Evolutionary conservation across 2,113 vertebrate species (phyloP), one percentile per base, ranked within the genome.

Genomic region (Semnornis frantzii): DNA sequence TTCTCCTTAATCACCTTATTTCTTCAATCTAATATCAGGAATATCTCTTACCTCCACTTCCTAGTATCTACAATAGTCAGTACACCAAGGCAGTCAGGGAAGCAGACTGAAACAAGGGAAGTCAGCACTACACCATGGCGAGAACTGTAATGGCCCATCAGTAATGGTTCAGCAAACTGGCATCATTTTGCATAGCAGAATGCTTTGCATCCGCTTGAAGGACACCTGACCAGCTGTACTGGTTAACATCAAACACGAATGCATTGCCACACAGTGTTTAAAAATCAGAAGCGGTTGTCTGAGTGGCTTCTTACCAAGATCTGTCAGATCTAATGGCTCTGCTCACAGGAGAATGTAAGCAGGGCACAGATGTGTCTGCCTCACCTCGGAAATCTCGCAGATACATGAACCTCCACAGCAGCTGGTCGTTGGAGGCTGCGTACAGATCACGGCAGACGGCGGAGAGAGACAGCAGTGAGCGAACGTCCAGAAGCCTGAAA

Each of bases 371-470:
- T 0, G 10, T 31, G 13, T 42, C 2, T 3, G 4, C 69, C 50
- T 97, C 81, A 99, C 99, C 98, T 97, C 96, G 85, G 94, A 99
- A 99, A 93, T 99, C 99, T 7, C 98, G 95, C 72, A 97, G 97
- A 87, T 98, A 99, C 68, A 99, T 97, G 94, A 99, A 98, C 91
- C 98, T 98, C 99, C 99, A 99, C 5, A 99, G 97, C 5, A 98
- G 96, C 2, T 98, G 98, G 97, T 99, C 99, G 2, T 97, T 97
- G 0, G 98, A 97, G 39, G 98, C 95, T 9, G 70, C 54, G 54
- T 97, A 94, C 31, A 99, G 97, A 71, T 98, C 98, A 30, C 82
- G 97, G 93, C 98, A 98, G 92, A 98, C 98, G 5, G 98, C 94
- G 2, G 99, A 98, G 21, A 99, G 96, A 18, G 97, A 95, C 18